Conservation (phyloP, 2,888 invertebrate genomes). For the Allygus modestus region DNA sequence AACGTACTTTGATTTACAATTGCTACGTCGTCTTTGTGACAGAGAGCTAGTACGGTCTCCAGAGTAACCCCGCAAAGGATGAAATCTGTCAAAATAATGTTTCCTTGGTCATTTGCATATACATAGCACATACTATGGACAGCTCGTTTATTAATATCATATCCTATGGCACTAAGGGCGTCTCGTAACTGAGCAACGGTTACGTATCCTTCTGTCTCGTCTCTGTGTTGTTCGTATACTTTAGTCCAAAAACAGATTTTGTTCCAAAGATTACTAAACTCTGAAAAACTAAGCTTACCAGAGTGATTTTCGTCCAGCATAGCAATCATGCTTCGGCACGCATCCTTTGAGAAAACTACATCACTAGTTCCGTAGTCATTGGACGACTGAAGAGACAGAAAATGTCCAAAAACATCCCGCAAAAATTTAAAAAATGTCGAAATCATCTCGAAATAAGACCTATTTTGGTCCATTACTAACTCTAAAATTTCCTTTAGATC, state of each 20-base stretch:
- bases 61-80: neutral
- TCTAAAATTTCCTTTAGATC: neutral
- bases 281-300: neutral
- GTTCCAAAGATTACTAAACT: neutral
- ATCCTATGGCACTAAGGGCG: neutral
- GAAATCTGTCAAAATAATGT: neutral
- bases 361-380: neutral
- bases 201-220: neutral
- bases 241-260: neutral
- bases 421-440: neutral
- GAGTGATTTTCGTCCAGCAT: neutral
- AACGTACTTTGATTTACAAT: neutral
- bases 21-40: neutral
- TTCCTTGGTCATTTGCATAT: neutral
- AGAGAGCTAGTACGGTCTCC: neutral
- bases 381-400: neutral
- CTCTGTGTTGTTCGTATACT: neutral
- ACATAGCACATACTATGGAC: neutral
- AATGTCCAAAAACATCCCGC: neutral
- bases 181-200: neutral
- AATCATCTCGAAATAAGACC: neutral
- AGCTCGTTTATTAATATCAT: neutral
- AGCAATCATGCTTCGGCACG: constrained; percentile 20
- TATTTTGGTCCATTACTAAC: neutral
- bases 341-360: neutral